Percentiles rank a stretch among this genome's conserved stretches.
Evolutionary conservation across 1,140 invertebrate species (phyloP).

Genomic region (Doryteuthis pealeii): DNA sequence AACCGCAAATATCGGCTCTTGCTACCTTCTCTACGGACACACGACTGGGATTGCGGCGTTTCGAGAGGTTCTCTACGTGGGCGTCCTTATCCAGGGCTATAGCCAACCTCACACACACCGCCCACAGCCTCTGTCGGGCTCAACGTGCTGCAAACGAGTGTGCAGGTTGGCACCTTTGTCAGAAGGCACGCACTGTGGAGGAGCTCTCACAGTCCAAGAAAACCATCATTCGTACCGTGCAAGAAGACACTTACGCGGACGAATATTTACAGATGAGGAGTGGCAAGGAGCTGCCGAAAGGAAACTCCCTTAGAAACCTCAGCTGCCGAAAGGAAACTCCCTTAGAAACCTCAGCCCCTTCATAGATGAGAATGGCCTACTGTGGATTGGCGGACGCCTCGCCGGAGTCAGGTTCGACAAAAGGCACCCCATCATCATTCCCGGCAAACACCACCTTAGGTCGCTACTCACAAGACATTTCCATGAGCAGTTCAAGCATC

Average conservation of each 20-base stretch:
- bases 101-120: too few relatives aligned
- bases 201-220: too few relatives aligned
- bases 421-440: conserved; percentile 30
- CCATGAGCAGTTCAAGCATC: conserved; percentile 28
- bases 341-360: not conserved
- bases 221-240: too few relatives aligned
- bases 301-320: not conserved
- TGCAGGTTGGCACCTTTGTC: too few relatives aligned
- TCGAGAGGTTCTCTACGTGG: too few relatives aligned
- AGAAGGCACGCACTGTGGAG: too few relatives aligned
- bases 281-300: conserved; percentile 8
- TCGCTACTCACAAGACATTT: conserved; percentile 19
- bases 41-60: not conserved
- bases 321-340: not conserved
- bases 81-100: too few relatives aligned
- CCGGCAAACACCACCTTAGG: conserved; percentile 20
- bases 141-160: too few relatives aligned
- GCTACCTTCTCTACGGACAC: not conserved
- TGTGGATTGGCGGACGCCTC: conserved; percentile 11
- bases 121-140: too few relatives aligned
- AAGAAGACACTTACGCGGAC: not conserved
- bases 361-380: conserved; percentile 4
- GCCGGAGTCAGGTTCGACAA: not conserved
- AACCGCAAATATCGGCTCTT: not conserved
- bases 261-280: conserved; percentile 7